Evolutionary conservation across 2,113 vertebrate species (phyloP).

Genomic region (Gallinago paraguaiae): DNA sequence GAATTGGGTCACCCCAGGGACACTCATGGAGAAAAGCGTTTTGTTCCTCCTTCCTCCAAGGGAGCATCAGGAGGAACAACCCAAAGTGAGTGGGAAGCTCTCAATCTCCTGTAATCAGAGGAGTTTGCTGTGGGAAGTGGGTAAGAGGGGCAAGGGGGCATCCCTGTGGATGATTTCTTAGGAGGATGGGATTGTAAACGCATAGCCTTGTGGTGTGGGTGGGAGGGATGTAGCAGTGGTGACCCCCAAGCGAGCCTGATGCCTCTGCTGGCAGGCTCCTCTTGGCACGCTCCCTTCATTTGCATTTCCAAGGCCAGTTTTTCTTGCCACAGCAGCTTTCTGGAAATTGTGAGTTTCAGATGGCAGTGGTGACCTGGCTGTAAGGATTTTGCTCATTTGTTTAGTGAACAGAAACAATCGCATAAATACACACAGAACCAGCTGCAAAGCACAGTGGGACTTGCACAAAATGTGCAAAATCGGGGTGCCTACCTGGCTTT

Average conservation of each 20-base stretch:
- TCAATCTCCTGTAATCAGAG: accelerated
- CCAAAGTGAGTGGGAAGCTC: background rate
- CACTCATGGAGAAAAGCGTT: accelerated
- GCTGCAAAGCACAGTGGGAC: background rate
- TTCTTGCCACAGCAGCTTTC: background rate
- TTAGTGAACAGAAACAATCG: background rate
- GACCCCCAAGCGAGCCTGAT: background rate
- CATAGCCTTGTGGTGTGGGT: accelerated
- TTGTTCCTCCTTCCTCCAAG: accelerated
- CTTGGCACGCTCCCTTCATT: accelerated
- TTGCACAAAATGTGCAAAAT: background rate
- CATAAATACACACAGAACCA: background rate
- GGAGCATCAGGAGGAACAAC: background rate
- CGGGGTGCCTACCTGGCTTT: background rate
- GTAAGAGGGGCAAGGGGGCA: background rate
- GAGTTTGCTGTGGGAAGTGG: background rate
- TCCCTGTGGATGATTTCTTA: accelerated
- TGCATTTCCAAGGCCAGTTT: background rate
- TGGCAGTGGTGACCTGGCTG: background rate
- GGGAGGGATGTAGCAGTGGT: background rate
- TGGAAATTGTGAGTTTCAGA: background rate
- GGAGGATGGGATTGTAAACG: background rate
- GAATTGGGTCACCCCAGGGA: background rate
- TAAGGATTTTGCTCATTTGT: background rate
- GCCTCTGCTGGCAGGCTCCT: background rate